Evolutionary conservation across 2,113 vertebrate genomes (phyloP).

Genomic region (Bos taurus): ARS-UCD2.0 NC_037357.1:1908001-1908500

Average conservation of each 20-base stretch:
- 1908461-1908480: background rate
- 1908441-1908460: slow-evolving; percentile 13
- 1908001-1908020: slow-evolving; percentile 44
- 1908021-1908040: background rate
- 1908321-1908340: slow-evolving; percentile 9
- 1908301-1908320: background rate
- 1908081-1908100: background rate
- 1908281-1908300: slow-evolving; percentile 6
- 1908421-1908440: background rate
- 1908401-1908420: background rate
- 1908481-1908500: slow-evolving; percentile 12
- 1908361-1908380: background rate
- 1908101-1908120: background rate
- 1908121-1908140: background rate
- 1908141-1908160: background rate
- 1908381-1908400: background rate
- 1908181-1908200: slow-evolving; percentile 23
- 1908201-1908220: background rate
- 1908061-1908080: background rate
- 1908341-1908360: background rate
- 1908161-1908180: background rate
- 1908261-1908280: background rate
- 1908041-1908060: background rate
- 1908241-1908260: slow-evolving; percentile 7
- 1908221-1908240: background rate